Evolutionary conservation across 37 sponge, comb jelly and placozoan genomes (phyloP), one percentile per base, ranked within the genome.

Genomic region (Haliclona indistincta): DNA sequence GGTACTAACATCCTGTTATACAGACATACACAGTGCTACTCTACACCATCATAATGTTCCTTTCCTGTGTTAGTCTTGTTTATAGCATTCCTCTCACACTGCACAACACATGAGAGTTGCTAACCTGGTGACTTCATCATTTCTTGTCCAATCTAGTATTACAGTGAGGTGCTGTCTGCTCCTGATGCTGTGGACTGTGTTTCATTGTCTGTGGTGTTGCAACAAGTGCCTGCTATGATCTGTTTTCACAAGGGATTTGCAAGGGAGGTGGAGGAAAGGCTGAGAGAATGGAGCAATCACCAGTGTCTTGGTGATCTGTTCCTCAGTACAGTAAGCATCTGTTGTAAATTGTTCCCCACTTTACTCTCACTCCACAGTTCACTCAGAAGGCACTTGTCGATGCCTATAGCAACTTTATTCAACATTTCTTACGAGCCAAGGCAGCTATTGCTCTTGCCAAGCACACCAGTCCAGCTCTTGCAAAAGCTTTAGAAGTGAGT

Each of bases 241-340:
- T 25, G 17, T 26, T 43, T 81, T 35, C 95, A 94, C 44, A 75
- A 91, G 69, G 45, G 43, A 26, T 91, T 94, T 63, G 67, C 87
- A 1, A 52, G 30, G 26, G 76, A 84, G 52, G 34, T 94, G 36
- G 38, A 2, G 1, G 73, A 80, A 54, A 64, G 88, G 11, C 49
- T 68, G 19, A 73, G 75, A 32, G 44, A 43, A 61, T 84, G 88
- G 85, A 45, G 80, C 17, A 23, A 71, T 3, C 41, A 77, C 65
- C 63, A 63, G 51, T 83, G 56, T 25, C 82, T 94, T 11, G 95
- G 95, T 19, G 92, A 94, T 49, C 26, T 94, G n/a, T 87, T 94
- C 55, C 75, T 93, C 43, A 75, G 77, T 26, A 77, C 76, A 5
- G 94, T 93, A 43, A 68, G 94, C 54, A 15, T 64, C 38, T 67